A percentile compares a stretch with the other conserved stretches of the same genome.
phyloP scores from a whole-genome alignment of 1,140 invertebrate genomes.

The Triops cancriformis region DNA sequence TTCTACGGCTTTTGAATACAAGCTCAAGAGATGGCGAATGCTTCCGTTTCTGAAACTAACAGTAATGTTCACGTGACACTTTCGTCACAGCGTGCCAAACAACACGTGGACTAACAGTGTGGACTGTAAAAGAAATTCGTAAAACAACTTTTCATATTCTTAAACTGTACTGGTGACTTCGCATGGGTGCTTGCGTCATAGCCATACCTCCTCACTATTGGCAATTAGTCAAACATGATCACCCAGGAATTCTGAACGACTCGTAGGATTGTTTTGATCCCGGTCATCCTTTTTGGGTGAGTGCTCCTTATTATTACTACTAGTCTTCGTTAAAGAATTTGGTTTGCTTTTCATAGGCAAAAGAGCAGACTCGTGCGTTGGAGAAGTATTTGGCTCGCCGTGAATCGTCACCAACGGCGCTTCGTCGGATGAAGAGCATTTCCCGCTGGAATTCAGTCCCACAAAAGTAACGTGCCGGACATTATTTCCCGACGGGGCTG shows the following conservation, averaged over 20 bases:
- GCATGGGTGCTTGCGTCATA: constrained; percentile 27
- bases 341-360: not conserved
- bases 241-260: constrained; percentile 39
- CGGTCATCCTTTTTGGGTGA: constrained; percentile 16
- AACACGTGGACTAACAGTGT: too few relatives aligned
- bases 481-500: constrained; percentile 40
- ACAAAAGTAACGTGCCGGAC: constrained; percentile 33
- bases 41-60: too few relatives aligned
- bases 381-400: constrained; percentile 8
- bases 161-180: not conserved
- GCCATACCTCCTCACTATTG: constrained; percentile 39
- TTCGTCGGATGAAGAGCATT: constrained; percentile 28
- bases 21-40: too few relatives aligned
- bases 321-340: not conserved
- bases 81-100: too few relatives aligned
- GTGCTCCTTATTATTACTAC: not conserved
- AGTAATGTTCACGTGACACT: too few relatives aligned
- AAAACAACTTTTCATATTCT: not conserved
- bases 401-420: not conserved
- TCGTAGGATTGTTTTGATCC: not conserved
- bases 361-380: constrained; percentile 11
- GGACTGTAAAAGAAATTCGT: too few relatives aligned
- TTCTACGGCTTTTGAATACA: too few relatives aligned
- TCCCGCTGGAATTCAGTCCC: constrained; percentile 36
- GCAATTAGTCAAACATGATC: constrained; percentile 44